Evolutionary conservation across 2,113 vertebrate genomes (phyloP), one percentile per base, ranked within the genome.

Genomic region (Protobothrops flavoviridis): DNA sequence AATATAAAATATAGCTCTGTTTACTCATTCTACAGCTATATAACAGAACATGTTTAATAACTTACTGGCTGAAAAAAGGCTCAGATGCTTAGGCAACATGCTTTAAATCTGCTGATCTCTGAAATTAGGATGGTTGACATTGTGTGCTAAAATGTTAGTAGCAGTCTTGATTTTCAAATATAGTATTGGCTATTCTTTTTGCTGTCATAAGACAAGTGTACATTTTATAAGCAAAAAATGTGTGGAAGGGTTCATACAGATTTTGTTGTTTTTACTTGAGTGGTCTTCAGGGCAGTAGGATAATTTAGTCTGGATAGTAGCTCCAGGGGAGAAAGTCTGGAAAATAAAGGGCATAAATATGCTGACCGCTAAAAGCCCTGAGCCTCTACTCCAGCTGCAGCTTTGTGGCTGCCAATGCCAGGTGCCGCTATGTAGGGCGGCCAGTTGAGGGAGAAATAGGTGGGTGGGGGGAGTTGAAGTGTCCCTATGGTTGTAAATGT

Each of bases 91-190:
- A 94, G 48, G 48, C 20, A 4, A 43, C 52, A 8, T 91, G 87
- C 52, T 96, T 87, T 88, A 94, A 95, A 95, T 95, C 90, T 91
- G 94, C 52, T 87, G 81, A 39, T 3, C 43, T 90, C 94, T 95
- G 92, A 95, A 91, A 95, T 85, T 1, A 94, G 85, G n/a, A 93
- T 91, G 94, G 89, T 93, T 94, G n/a, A 4, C 64, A 24, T 64
- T 90, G 33, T 29, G 23, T 5, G 24, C 24, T 21, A 69, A 59
- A 89, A 59, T 95, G 20, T 87, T 93, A 88, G 95, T 94, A 55
- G 13, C 95, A 85, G 12, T 93, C 95, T 95, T 94, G 52, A 91
- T 69, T 95, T 96, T 94, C 94, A 94, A 94, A 94, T 94, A 94
- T 52, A 93, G 50, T 55, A 91, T 69, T 90, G 85, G 24, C 64